Evolutionary conservation across 1,140 invertebrate species (phyloP).

Genomic region (Caerostris darwini): DNA sequence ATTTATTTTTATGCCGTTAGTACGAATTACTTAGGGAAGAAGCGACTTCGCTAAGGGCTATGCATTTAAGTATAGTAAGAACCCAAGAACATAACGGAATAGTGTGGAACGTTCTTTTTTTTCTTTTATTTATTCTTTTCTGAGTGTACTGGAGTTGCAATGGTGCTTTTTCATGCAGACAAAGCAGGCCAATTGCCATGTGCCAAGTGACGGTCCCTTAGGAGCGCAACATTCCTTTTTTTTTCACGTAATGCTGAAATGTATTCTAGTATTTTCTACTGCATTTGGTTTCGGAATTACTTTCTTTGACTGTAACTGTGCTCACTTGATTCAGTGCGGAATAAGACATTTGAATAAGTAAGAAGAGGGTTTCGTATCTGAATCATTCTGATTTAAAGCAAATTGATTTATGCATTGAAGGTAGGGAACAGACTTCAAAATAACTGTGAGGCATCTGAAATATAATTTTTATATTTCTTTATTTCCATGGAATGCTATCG

Average conservation of each 20-base stretch:
- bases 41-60: constrained; percentile 13
- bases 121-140: neutral
- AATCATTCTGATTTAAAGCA: neutral
- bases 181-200: constrained; percentile 26
- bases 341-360: neutral
- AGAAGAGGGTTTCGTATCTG: neutral
- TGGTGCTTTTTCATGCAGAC: constrained; percentile 30
- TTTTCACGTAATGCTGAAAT: neutral
- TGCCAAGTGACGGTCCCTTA: neutral
- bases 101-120: constrained; percentile 2
- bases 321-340: neutral
- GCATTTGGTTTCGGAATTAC: constrained; percentile 4
- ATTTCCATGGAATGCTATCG: too few relatives aligned
- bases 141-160: constrained; percentile 11
- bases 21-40: constrained; percentile 28
- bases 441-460: neutral
- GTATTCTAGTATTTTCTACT: constrained; percentile 12
- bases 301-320: neutral
- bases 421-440: neutral
- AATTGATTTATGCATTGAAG: constrained; percentile 33
- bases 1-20: constrained; percentile 25
- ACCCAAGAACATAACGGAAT: constrained; percentile 26
- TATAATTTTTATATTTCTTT: neutral
- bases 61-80: constrained; percentile 5
- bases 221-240: neutral